Percentiles rank a stretch among this genome's conserved stretches.
phyloP scores from a whole-genome alignment of 2,113 vertebrate genomes.

The Etheostoma spectabile region DNA sequence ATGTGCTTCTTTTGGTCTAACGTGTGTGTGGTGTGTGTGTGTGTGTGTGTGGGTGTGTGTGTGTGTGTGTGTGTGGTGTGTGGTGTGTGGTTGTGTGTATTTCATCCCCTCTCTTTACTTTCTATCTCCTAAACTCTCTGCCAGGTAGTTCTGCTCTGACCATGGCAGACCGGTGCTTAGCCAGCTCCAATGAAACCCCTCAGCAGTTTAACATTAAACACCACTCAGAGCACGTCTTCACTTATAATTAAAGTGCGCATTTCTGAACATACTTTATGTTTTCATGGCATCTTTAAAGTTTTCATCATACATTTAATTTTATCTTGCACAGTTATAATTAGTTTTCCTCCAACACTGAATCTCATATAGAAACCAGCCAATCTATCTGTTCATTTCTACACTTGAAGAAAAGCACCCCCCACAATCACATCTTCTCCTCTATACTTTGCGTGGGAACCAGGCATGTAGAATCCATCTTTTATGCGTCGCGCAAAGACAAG shows the following conservation, averaged over 20 bases:
- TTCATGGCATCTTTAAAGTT: too few species aligned
- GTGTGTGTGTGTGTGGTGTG: background rate
- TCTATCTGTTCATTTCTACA: background rate
- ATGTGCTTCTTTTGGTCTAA: background rate
- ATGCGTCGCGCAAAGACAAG: too few species aligned
- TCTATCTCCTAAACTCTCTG: background rate
- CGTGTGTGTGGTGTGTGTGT: too few species aligned
- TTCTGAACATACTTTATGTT: background rate
- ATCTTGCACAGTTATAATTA: background rate
- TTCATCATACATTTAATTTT: background rate
- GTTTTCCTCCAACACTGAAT: background rate
- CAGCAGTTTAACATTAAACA: slow-evolving; percentile 9
- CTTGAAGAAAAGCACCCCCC: background rate
- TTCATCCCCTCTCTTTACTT: background rate
- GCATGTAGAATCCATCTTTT: too few species aligned
- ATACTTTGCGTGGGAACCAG: too few species aligned
- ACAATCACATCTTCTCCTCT: too few species aligned
- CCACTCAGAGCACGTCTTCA: background rate
- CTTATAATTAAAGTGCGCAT: background rate
- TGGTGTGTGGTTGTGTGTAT: background rate
- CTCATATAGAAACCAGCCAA: background rate
- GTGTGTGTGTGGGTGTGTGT: too few species aligned
- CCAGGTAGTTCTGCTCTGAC: background rate
- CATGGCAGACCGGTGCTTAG: slow-evolving; percentile 10
- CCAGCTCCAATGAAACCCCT: slow-evolving; percentile 9